Conservation (phyloP, 1,140 invertebrate genomes). For the Maniola jurtina region DNA sequence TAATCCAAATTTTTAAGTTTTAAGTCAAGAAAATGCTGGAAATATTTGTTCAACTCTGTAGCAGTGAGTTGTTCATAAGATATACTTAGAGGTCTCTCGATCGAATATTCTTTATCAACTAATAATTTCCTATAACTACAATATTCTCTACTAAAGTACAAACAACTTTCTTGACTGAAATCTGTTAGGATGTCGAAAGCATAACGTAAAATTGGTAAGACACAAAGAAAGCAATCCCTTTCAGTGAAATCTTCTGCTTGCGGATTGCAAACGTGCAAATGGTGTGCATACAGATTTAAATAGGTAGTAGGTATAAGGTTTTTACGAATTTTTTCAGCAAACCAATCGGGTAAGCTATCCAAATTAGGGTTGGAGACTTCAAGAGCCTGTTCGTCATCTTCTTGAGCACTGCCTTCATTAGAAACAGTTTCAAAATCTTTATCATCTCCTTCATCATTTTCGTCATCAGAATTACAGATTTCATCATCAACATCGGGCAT, state of each 20-base stretch:
- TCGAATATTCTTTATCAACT: slow-evolving; percentile 46
- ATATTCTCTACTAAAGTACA: slow-evolving; percentile 64
- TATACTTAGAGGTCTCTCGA: slow-evolving; percentile 56
- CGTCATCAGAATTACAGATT: slow-evolving; percentile 25
- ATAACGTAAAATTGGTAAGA: slow-evolving; percentile 82
- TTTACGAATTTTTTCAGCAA: slow-evolving; percentile 80
- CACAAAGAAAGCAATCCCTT: slow-evolving; percentile 80
- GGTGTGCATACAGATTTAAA: slow-evolving; percentile 83
- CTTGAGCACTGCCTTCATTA: slow-evolving; percentile 15
- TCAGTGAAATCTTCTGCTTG: slow-evolving; percentile 86
- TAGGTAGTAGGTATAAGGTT: slow-evolving; percentile 81
- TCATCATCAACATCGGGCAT: slow-evolving; percentile 25
- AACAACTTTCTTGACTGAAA: slow-evolving; percentile 54
- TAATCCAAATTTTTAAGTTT: slow-evolving; percentile 68
- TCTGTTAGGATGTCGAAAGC: slow-evolving; percentile 82
- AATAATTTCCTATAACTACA: slow-evolving; percentile 52
- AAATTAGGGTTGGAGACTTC: neutral
- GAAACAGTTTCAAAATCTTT: slow-evolving; percentile 29
- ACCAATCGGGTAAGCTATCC: slow-evolving; percentile 81
- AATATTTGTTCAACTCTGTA: slow-evolving; percentile 57
- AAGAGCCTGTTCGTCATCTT: neutral
- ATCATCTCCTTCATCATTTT: slow-evolving; percentile 33
- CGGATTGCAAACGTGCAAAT: slow-evolving; percentile 83
- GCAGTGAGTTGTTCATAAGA: slow-evolving; percentile 60
- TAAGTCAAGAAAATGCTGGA: slow-evolving; percentile 70